These are phyloP conservation scores for Nasonovia ribisnigri DNA, from an alignment of 2,888 invertebrate genomes.

Conservation along the genomic window DNA sequence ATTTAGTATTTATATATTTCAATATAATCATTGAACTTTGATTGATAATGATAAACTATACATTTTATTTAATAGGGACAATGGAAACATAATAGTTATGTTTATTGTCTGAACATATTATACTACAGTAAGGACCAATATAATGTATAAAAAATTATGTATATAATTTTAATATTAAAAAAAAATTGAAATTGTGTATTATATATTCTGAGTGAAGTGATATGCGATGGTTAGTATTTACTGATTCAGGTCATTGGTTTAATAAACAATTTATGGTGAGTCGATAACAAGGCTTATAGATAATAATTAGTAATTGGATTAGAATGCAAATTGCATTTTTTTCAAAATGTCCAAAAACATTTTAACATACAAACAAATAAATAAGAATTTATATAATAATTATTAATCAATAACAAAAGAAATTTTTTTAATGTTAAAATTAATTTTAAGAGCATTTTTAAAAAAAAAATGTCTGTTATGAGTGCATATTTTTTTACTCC, in stretches of 20 bases:
- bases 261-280: background rate
- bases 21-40: background rate
- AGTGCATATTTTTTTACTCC: too few relatives aligned
- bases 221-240: background rate
- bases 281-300: too few relatives aligned
- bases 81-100: background rate
- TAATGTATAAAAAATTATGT: background rate
- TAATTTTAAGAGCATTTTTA: too few relatives aligned
- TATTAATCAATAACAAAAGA: too few relatives aligned
- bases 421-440: too few relatives aligned
- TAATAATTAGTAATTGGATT: too few relatives aligned
- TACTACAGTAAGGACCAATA: background rate
- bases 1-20: background rate
- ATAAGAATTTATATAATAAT: too few relatives aligned
- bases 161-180: background rate
- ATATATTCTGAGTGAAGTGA: background rate
- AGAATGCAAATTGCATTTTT: too few relatives aligned
- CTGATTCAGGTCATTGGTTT: background rate
- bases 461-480: background rate
- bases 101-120: background rate
- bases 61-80: background rate
- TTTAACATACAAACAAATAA: too few relatives aligned
- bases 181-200: background rate
- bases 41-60: background rate
- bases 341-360: too few relatives aligned